Base-by-base conservation (phyloP, 2,113 vertebrate species). In the Empidonax traillii region DNA sequence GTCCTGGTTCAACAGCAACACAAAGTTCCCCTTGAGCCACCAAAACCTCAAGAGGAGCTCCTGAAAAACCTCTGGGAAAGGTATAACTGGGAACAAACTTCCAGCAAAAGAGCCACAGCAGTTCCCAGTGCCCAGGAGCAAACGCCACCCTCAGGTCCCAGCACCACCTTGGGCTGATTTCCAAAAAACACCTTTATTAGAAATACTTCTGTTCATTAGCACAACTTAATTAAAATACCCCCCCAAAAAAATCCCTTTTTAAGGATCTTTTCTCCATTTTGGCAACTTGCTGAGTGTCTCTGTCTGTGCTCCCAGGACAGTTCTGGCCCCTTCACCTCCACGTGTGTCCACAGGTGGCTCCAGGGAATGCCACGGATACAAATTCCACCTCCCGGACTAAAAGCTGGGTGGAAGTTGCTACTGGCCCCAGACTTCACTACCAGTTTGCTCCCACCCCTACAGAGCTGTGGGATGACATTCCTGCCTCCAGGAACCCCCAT, bases 331-430 rank as follows among this genome's bases (percentile, higher is more conserved):
- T 52, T 63, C 18, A 46, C 35, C 9, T 23, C 43, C 58, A 3
- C 8, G 0, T 0, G 25, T 2, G 13, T 20, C 8, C 22, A 23
- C 10, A 33, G 65, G 37, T 0, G 1, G 39, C 23, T 68, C 44
- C 7, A 3, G 6, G 63, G 20, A 49, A 18, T 1, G 22, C 39
- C 22, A 27, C 3, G 3, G 78, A 65, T 69, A 65, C 39, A 39
- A 65, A 49, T 46, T 13, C 53, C 39, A 37, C 5, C 8, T 11
- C 20, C 62, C 5, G 41, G 49, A n/a, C 63, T 86, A 74, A 11
- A 33, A 44, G 28, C 39, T 79, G 19, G 1, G 14, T 23, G 85
- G 27, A 71, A 2, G 0, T 51, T 90, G 23, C 87, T 91, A 72
- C 58, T 14, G 71, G n/a, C 68, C n/a, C 14, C 49, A 37, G 62